Conservation (phyloP, 2,797 vertebrate species). For the Cuniculus paca region DNA sequence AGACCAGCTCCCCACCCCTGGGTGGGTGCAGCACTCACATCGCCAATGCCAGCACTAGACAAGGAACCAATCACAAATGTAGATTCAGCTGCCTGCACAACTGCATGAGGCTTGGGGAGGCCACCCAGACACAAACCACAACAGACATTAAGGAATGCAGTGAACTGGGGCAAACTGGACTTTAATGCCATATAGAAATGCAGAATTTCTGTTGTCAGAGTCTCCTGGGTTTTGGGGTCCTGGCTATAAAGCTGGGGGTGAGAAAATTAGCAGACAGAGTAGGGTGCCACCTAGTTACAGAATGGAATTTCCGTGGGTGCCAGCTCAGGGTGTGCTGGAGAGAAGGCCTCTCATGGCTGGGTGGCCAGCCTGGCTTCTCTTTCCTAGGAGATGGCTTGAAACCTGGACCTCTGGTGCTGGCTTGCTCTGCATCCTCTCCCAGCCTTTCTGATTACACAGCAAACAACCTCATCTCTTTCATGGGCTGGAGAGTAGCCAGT, state of each 20-base stretch:
- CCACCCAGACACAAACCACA: no score
- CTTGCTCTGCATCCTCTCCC: neutral
- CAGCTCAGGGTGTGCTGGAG: rapidly evolving
- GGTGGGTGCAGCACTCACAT: no score
- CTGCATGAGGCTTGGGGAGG: no score
- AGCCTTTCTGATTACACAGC: neutral
- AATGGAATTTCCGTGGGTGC: neutral
- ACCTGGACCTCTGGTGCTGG: neutral
- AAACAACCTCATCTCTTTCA: neutral
- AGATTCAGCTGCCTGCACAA: no score
- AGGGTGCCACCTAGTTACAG: neutral
- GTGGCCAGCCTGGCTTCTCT: rapidly evolving
- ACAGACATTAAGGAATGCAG: rapidly evolving
- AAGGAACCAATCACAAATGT: no score
- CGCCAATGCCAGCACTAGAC: no score
- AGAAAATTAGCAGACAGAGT: neutral
- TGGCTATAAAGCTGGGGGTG: neutral
- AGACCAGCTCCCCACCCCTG: no score
- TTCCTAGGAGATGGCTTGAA: rapidly evolving
- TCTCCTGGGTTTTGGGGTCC: neutral
- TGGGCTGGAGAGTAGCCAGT: neutral
- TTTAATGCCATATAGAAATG: no score
- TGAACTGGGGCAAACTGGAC: no score
- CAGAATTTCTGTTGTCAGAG: neutral
- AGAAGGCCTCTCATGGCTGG: neutral